A percentile compares a stretch with the other conserved stretches of the same genome.
Evolutionary conservation across 2,888 invertebrate species (phyloP).

Genomic region (Lithophane socia): DNA sequence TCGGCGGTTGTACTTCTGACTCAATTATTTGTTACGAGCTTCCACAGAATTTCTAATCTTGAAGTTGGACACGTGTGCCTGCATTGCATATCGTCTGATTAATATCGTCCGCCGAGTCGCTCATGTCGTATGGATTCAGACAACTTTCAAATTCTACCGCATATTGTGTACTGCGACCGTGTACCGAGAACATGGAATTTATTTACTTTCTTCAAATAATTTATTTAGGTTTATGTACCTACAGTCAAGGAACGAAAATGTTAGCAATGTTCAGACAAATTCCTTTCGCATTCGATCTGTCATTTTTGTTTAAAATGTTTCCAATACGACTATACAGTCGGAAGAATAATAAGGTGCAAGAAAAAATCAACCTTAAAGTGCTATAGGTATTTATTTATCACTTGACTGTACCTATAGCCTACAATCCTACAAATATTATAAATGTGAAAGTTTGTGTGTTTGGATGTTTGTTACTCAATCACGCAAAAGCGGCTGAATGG

Average conservation of each 20-base stretch:
- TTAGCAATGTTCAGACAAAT: neutral
- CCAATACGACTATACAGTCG: neutral
- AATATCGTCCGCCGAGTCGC: conserved; percentile 80
- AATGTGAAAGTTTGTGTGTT: too few species aligned
- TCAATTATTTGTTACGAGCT: conserved; percentile 83
- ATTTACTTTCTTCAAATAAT: conserved; percentile 51
- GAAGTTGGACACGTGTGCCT: conserved; percentile 81
- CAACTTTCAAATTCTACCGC: conserved; percentile 78
- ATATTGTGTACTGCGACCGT: conserved; percentile 60
- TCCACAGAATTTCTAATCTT: conserved; percentile 71
- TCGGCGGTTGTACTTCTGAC: conserved; percentile 68
- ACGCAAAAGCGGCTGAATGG: too few species aligned
- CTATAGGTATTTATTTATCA: neutral
- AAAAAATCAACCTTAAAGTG: neutral
- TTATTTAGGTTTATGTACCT: neutral
- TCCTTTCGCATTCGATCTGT: neutral
- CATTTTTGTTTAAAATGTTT: neutral
- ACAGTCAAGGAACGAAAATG: neutral
- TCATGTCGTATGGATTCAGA: conserved; percentile 77
- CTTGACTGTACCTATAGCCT: neutral
- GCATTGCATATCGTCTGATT: conserved; percentile 86
- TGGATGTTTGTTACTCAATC: too few species aligned
- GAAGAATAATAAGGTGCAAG: neutral
- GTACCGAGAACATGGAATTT: conserved; percentile 29
- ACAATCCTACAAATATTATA: too few species aligned